Percentiles rank a stretch among this genome's conserved stretches.
These are phyloP conservation scores for Drosophila kanekoi DNA, from an alignment of 2,888 invertebrate species.

Conservation along the genomic window DNA sequence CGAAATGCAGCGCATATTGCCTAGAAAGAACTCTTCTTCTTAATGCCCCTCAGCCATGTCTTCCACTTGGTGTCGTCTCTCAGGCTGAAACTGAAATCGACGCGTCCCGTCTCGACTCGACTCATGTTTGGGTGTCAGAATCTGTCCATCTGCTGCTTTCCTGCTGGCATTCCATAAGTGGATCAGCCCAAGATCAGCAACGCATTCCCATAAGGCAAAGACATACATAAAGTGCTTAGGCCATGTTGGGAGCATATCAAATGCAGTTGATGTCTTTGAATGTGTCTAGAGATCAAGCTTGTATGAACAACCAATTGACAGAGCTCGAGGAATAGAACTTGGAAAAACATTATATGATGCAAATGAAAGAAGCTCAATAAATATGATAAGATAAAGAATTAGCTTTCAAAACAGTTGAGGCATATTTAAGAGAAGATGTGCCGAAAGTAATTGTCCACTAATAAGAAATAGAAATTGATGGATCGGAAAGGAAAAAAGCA, in stretches of 20 bases:
- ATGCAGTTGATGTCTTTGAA: conserved; percentile 23
- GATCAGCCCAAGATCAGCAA: conserved; percentile 33
- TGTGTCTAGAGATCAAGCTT: not conserved
- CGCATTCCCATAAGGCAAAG: not conserved
- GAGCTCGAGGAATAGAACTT: no score
- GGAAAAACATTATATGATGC: no score
- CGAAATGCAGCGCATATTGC: conserved; percentile 33
- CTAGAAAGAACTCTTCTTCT: conserved; percentile 7
- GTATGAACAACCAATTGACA: no score
- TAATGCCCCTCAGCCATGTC: conserved; percentile 13
- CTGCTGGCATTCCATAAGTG: conserved; percentile 32
- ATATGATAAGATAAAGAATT: no score
- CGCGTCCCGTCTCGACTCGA: conserved; percentile 8
- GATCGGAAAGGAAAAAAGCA: no score
- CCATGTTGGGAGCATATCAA: not conserved
- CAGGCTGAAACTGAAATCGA: conserved; percentile 23
- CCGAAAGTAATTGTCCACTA: no score
- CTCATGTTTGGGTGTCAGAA: conserved; percentile 9
- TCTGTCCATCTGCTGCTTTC: conserved; percentile 10
- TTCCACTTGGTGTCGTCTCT: conserved; percentile 13
- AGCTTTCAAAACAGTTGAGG: no score
- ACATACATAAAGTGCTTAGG: conserved; percentile 21
- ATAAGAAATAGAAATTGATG: no score
- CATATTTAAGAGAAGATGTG: no score
- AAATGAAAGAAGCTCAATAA: no score